phyloP scores from a whole-genome alignment of 1,140 invertebrate genomes.

The Dendroctonus valens region DNA sequence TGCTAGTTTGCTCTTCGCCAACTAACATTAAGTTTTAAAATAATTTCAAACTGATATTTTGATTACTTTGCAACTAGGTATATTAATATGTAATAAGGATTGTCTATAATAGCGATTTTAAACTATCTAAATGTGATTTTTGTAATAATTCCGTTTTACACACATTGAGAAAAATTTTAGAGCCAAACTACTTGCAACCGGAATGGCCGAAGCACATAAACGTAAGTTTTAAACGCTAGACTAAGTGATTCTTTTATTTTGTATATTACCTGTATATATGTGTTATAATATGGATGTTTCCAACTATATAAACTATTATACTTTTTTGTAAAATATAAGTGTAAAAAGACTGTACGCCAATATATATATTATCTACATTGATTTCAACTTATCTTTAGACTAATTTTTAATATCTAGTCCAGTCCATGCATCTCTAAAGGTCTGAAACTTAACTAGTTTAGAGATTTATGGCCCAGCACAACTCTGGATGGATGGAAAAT shows the following conservation, averaged over 20 bases:
- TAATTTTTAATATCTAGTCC: slow-evolving; percentile 7
- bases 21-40: no score
- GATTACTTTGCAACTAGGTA: no score
- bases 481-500: not conserved
- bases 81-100: no score
- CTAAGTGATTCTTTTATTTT: slow-evolving; percentile 32
- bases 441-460: not conserved
- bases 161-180: slow-evolving; percentile 13
- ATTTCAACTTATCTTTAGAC: not conserved
- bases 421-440: slow-evolving; percentile 1
- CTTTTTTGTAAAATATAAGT: slow-evolving; percentile 42
- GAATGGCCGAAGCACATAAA: slow-evolving; percentile 10
- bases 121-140: slow-evolving; percentile 22
- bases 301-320: slow-evolving; percentile 29
- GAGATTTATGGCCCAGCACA: not conserved
- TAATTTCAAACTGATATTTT: no score
- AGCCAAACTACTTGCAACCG: slow-evolving; percentile 1
- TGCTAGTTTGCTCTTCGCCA: no score
- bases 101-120: slow-evolving; percentile 11
- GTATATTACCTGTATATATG: slow-evolving; percentile 46
- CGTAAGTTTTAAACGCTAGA: slow-evolving; percentile 14
- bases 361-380: slow-evolving; percentile 19
- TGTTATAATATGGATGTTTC: slow-evolving; percentile 41
- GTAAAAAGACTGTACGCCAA: slow-evolving; percentile 40
- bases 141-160: slow-evolving; percentile 16